Conservation (phyloP, 23 tunicate species). For the Styela clava region DNA sequence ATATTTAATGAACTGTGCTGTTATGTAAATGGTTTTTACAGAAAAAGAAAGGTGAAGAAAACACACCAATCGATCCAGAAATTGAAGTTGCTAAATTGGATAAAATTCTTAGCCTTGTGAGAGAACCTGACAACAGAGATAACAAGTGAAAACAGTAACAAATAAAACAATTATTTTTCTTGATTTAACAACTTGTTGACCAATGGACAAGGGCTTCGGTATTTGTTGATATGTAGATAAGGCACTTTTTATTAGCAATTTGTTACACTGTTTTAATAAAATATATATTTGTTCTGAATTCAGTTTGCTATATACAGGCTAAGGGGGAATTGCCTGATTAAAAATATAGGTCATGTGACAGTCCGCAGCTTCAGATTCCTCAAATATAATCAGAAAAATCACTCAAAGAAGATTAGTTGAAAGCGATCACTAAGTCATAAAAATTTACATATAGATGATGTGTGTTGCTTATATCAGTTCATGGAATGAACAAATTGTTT, state of each 20-base stretch:
- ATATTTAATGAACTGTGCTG: too few relatives aligned
- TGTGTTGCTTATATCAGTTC: too few relatives aligned
- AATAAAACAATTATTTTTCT: too few relatives aligned
- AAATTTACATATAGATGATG: too few relatives aligned
- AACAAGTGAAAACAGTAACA: slow-evolving; percentile 26
- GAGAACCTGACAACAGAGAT: slow-evolving; percentile 83
- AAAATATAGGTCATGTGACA: too few relatives aligned
- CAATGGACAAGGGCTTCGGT: neutral
- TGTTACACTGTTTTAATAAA: neutral
- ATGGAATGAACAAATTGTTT: too few relatives aligned
- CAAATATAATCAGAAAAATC: too few relatives aligned
- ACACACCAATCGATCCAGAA: slow-evolving; percentile 64
- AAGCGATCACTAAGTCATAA: too few relatives aligned
- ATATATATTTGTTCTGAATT: neutral
- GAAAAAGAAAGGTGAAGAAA: slow-evolving; percentile 98
- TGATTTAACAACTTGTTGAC: too few relatives aligned
- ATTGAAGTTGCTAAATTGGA: slow-evolving; percentile 83
- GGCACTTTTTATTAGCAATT: neutral
- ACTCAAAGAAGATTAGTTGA: too few relatives aligned
- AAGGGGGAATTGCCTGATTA: neutral
- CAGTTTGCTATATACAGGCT: neutral
- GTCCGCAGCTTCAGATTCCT: too few relatives aligned
- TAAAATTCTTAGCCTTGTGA: slow-evolving; percentile 78
- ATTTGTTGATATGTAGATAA: neutral
- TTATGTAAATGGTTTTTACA: too few relatives aligned